Conservation (phyloP, 2,113 vertebrate genomes). For the Nanorana parkeri region DNA sequence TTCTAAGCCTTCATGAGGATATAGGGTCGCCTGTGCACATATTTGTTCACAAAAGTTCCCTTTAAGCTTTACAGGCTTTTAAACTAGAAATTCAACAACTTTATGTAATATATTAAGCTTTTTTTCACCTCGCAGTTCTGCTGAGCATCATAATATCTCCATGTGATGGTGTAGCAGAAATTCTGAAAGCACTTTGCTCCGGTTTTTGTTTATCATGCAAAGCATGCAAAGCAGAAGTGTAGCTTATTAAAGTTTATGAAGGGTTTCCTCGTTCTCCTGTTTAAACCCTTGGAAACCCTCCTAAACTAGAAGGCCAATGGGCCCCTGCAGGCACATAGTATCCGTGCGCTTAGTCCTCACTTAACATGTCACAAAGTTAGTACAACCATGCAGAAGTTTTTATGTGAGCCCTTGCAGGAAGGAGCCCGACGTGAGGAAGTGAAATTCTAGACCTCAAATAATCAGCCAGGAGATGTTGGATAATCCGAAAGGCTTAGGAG, state of each 20-base stretch:
- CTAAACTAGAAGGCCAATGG: too few species aligned
- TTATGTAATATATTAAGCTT: too few species aligned
- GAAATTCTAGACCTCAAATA: conserved; percentile 4
- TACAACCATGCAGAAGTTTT: not conserved
- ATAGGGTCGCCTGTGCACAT: too few species aligned
- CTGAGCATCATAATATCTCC: too few species aligned
- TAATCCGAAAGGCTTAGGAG: conserved; percentile 4
- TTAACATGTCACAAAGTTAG: conserved; percentile 10
- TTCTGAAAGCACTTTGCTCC: not conserved
- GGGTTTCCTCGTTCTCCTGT: not conserved
- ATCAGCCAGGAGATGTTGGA: not conserved
- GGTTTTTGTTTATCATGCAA: not conserved
- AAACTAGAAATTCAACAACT: too few species aligned
- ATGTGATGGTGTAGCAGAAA: not conserved
- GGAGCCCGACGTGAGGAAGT: not conserved
- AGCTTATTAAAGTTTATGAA: not conserved
- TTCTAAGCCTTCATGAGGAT: too few species aligned
- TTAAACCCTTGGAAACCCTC: not conserved
- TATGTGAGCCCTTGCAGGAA: not conserved
- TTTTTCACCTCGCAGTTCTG: too few species aligned
- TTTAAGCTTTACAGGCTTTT: too few species aligned
- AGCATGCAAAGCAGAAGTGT: not conserved
- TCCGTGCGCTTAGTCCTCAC: not conserved
- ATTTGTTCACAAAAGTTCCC: too few species aligned
- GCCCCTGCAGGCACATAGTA: not conserved